Conservation (phyloP, 1,140 invertebrate genomes). For the Calliphora vicina region DNA sequence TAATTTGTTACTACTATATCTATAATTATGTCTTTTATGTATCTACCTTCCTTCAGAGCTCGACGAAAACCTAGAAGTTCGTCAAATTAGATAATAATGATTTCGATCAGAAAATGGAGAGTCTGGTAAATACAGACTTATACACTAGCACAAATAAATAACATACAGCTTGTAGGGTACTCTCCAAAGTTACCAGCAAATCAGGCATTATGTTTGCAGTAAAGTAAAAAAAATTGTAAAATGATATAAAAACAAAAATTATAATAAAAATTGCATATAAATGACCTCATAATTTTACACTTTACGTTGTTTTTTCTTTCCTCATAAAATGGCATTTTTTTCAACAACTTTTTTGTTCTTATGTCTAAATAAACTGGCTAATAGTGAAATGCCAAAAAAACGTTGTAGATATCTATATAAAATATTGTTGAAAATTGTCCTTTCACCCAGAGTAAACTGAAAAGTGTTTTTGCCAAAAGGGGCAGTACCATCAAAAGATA, state of each 20-base stretch:
- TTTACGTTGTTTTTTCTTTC: background rate
- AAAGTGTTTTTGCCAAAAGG: slow-evolving; percentile 18
- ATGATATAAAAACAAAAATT: background rate
- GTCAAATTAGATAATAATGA: no score
- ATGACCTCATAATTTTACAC: slow-evolving; percentile 26
- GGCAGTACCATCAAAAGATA: slow-evolving; percentile 27
- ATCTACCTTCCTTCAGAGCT: no score
- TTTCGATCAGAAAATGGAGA: no score
- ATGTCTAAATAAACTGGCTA: background rate
- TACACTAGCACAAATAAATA: background rate
- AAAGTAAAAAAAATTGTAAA: background rate
- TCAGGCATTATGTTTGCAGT: no score
- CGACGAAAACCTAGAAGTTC: no score
- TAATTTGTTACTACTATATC: no score
- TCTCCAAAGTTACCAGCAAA: no score
- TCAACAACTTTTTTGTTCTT: background rate
- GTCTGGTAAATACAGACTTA: no score
- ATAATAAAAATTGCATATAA: slow-evolving; percentile 19
- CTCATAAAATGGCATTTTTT: slow-evolving; percentile 7
- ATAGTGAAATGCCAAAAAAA: slow-evolving; percentile 13
- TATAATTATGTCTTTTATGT: no score
- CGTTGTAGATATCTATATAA: no score
- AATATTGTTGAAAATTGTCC: no score
- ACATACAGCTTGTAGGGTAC: background rate
- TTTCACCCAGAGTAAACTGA: background rate